Conservation (phyloP, 2,797 vertebrate species). For the Nannoperca australis region DNA sequence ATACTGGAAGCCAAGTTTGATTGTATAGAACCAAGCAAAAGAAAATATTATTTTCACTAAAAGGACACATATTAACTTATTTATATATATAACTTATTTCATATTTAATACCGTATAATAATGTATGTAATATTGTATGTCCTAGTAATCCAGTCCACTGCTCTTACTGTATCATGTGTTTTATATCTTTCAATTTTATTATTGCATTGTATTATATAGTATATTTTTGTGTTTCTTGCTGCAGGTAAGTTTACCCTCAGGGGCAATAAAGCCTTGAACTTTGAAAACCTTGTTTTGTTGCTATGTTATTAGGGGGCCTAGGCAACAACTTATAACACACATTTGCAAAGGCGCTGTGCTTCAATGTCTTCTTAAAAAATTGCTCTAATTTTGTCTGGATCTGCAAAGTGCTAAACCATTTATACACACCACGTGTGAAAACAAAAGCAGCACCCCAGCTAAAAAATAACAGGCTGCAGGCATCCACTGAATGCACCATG, state of each 20-base stretch:
- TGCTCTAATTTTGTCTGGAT: constrained; percentile 43
- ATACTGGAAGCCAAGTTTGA: constrained; percentile 7
- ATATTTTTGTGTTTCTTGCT: constrained; percentile 36
- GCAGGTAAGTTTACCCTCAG: constrained; percentile 46
- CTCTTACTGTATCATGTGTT: constrained; percentile 31
- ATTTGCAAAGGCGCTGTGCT: constrained; percentile 12
- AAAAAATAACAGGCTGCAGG: constrained; percentile 7
- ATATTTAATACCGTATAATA: constrained; percentile 22
- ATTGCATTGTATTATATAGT: constrained; percentile 32
- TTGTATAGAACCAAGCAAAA: background rate
- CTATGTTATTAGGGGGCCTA: constrained; percentile 23
- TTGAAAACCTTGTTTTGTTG: constrained; percentile 40
- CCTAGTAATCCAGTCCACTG: constrained; percentile 30
- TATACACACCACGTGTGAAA: constrained; percentile 6
- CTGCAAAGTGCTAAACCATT: constrained; percentile 18
- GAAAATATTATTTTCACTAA: constrained; percentile 33
- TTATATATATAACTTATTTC: background rate
- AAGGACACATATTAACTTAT: constrained; percentile 20
- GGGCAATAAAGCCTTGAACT: constrained; percentile 49
- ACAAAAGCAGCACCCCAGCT: constrained; percentile 3
- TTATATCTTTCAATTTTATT: constrained; percentile 53
- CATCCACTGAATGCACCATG: background rate
- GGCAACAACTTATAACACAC: constrained; percentile 34
- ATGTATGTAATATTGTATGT: background rate
- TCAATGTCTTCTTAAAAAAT: constrained; percentile 40